phyloP scores from a whole-genome alignment of 2,888 invertebrate species.

The Drosophila robusta region DNA sequence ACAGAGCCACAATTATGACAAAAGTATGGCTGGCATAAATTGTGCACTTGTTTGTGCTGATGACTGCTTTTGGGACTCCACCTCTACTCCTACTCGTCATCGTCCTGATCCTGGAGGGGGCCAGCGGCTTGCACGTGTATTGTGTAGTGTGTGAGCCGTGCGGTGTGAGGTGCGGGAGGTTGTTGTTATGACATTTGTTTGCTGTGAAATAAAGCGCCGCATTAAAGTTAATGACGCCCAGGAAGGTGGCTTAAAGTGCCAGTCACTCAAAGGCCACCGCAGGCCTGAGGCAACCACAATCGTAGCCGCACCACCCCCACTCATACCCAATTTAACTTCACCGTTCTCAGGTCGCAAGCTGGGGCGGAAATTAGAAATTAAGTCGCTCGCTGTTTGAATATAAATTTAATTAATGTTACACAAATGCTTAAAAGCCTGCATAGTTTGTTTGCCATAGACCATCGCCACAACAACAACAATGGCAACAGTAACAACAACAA shows the following conservation, averaged over 20 bases:
- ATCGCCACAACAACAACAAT: constrained; percentile 46
- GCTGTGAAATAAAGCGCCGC: constrained; percentile 77
- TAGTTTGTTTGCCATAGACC: constrained; percentile 75
- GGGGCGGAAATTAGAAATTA: constrained; percentile 80
- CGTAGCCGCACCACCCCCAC: constrained; percentile 43
- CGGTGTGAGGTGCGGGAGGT: constrained; percentile 11
- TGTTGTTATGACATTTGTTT: constrained; percentile 79
- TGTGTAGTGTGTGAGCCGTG: not conserved
- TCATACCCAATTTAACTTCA: constrained; percentile 48
- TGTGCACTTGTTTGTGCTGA: constrained; percentile 68
- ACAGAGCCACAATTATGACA: constrained; percentile 78
- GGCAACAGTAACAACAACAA: constrained; percentile 23
- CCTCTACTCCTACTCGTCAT: constrained; percentile 3
- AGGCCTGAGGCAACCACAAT: constrained; percentile 53
- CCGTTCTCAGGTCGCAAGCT: constrained; percentile 48
- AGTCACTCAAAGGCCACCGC: constrained; percentile 63
- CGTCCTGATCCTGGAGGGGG: not conserved
- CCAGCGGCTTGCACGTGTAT: constrained; percentile 3
- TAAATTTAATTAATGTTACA: constrained; percentile 81
- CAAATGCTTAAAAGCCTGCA: constrained; percentile 79
- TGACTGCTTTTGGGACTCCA: constrained; percentile 22
- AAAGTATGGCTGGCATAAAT: constrained; percentile 78
- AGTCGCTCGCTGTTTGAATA: constrained; percentile 81
- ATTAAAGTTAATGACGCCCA: constrained; percentile 80
- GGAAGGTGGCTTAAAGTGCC: constrained; percentile 78